phyloP scores from a whole-genome alignment of 2,888 invertebrate species.

The Macaria notata region DNA sequence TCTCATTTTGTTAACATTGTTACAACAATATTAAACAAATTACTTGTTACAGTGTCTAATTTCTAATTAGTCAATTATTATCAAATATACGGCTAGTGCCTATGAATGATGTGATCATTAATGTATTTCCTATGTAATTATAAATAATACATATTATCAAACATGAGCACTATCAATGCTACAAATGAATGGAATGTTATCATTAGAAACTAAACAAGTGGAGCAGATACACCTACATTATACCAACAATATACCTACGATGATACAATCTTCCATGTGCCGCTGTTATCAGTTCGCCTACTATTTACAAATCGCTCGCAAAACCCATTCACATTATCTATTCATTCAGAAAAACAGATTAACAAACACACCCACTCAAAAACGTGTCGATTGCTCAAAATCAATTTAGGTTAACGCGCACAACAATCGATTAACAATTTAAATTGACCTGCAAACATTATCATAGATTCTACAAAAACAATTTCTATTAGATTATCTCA shows the following conservation, averaged over 20 bases:
- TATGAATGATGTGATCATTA: too few species aligned
- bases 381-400: constrained; percentile 2
- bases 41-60: too few species aligned
- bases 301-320: constrained; percentile 8
- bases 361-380: not conserved
- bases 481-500: constrained; percentile 28
- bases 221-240: too few species aligned
- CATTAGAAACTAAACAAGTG: not conserved
- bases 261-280: constrained; percentile 3
- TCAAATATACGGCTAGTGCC: too few species aligned
- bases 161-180: too few species aligned
- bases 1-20: too few species aligned
- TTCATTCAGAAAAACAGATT: constrained; percentile 16
- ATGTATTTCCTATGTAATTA: too few species aligned
- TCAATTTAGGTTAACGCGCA: constrained; percentile 16
- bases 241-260: too few species aligned
- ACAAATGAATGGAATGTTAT: not conserved
- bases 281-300: constrained; percentile 8
- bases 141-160: too few species aligned
- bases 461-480: constrained; percentile 26
- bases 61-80: too few species aligned
- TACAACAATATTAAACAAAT: too few species aligned
- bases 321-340: constrained; percentile 7
- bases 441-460: constrained; percentile 18
- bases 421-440: constrained; percentile 1